Conservation (phyloP, 2,888 invertebrate genomes). For the Priocnemis perturbator region DNA sequence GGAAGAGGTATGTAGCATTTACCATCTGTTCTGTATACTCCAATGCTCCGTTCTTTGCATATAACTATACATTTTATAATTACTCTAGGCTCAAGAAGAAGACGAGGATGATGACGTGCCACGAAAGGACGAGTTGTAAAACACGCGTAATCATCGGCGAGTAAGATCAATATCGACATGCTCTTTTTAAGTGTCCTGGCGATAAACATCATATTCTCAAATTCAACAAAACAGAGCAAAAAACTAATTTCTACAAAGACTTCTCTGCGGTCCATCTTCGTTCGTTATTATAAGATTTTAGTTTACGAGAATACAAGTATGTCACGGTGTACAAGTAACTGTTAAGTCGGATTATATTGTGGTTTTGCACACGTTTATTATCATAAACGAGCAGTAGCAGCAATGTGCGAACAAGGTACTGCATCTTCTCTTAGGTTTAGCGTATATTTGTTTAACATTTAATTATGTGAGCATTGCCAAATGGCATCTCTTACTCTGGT, state of each 20-base stretch:
- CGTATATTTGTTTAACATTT: not conserved
- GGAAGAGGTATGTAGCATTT: slow-evolving; percentile 77
- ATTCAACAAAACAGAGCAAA: slow-evolving; percentile 24
- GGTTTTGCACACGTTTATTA: slow-evolving; percentile 33
- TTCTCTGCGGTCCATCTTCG: slow-evolving; percentile 34
- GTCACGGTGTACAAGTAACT: slow-evolving; percentile 43
- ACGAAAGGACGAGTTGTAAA: slow-evolving; percentile 88
- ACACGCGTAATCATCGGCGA: slow-evolving; percentile 50
- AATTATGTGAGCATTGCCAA: not conserved
- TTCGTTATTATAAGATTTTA: slow-evolving; percentile 39
- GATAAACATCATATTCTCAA: slow-evolving; percentile 39
- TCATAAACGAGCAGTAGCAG: slow-evolving; percentile 1
- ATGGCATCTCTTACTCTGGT: not conserved
- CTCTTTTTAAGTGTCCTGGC: slow-evolving; percentile 41
- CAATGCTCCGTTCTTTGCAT: not conserved
- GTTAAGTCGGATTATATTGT: slow-evolving; percentile 35
- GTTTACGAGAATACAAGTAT: slow-evolving; percentile 27
- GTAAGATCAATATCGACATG: slow-evolving; percentile 48
- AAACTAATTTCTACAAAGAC: slow-evolving; percentile 42
- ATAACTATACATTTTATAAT: slow-evolving; percentile 31
- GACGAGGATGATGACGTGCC: slow-evolving; percentile 85
- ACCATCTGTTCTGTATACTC: not conserved
- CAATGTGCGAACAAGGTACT: not conserved
- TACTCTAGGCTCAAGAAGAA: slow-evolving; percentile 78
- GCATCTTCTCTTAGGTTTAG: not conserved